phyloP scores from a whole-genome alignment of 2,888 invertebrate genomes.

The Branchinecta sandiegonensis region DNA sequence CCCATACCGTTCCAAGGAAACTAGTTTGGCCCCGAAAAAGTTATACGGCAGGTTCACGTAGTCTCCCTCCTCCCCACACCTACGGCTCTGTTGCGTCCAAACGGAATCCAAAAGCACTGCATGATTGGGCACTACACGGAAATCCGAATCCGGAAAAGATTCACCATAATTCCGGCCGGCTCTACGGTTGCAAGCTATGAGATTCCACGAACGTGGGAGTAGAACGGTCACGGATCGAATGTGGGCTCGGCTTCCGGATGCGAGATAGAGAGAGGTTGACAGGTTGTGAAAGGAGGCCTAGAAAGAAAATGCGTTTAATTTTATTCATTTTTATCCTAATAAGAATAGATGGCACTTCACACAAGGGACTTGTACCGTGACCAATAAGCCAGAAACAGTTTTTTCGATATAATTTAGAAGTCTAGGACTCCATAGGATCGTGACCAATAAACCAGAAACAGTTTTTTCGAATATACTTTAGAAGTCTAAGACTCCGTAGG shows the following conservation, averaged over 20 bases:
- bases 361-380: too few species aligned
- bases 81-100: conserved; percentile 48
- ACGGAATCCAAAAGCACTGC: conserved; percentile 40
- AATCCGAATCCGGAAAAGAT: conserved; percentile 37
- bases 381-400: too few species aligned
- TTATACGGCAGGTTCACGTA: conserved; percentile 40
- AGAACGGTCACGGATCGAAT: conserved; percentile 44
- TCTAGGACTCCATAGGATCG: too few species aligned
- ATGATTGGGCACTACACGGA: conserved; percentile 39
- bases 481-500: too few species aligned
- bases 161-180: conserved; percentile 39
- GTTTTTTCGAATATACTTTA: too few species aligned
- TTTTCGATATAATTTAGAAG: too few species aligned
- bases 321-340: not conserved
- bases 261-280: conserved; percentile 43
- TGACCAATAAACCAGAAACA: too few species aligned
- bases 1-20: conserved; percentile 27
- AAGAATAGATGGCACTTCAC: too few species aligned
- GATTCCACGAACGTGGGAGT: conserved; percentile 45
- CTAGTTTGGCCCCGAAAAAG: conserved; percentile 28
- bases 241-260: conserved; percentile 43
- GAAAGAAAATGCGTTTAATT: conserved; percentile 29
- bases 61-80: conserved; percentile 45
- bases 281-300: conserved; percentile 43
- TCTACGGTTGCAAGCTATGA: conserved; percentile 36